A percentile compares a stretch with the other conserved stretches of the same genome.
phyloP scores from a whole-genome alignment of 2,113 vertebrate species.

The Rousettus leschenaultii region DNA sequence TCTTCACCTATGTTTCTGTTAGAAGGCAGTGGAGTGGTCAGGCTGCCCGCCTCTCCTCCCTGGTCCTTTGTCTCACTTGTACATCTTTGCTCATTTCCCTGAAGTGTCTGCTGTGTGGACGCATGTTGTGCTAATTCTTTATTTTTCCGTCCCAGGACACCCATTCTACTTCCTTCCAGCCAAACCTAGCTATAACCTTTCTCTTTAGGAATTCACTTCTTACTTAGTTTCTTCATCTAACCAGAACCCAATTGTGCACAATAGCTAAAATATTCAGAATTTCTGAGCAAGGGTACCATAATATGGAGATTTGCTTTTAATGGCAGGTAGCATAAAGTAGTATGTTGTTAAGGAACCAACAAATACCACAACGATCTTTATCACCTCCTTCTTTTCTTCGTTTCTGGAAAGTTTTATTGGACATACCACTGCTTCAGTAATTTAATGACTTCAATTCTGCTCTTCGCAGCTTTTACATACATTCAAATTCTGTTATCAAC shows the following conservation, averaged over 20 bases:
- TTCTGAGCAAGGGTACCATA: not conserved
- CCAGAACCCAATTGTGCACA: not conserved
- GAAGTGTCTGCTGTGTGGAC: not conserved
- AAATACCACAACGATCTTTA: not conserved
- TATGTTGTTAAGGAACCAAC: not conserved
- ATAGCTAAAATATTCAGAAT: not conserved
- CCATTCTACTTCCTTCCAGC: not conserved
- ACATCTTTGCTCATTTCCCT: not conserved
- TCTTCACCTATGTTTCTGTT: rapidly evolving
- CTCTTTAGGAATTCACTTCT: not conserved
- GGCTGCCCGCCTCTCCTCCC: not conserved
- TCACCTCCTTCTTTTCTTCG: not conserved
- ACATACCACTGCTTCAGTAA: not conserved
- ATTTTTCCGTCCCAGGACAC: not conserved
- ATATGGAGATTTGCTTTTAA: not conserved
- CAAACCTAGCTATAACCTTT: not conserved
- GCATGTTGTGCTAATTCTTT: not conserved
- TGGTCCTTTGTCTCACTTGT: not conserved
- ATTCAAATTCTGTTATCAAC: not conserved
- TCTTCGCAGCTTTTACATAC: not conserved
- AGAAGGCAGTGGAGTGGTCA: not conserved
- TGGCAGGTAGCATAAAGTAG: not conserved
- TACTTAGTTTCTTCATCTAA: not conserved
- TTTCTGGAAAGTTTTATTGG: not conserved
- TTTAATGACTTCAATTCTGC: not conserved